Base-by-base conservation (phyloP, 2,888 invertebrate species). In the Eristalinus aeneus region DNA sequence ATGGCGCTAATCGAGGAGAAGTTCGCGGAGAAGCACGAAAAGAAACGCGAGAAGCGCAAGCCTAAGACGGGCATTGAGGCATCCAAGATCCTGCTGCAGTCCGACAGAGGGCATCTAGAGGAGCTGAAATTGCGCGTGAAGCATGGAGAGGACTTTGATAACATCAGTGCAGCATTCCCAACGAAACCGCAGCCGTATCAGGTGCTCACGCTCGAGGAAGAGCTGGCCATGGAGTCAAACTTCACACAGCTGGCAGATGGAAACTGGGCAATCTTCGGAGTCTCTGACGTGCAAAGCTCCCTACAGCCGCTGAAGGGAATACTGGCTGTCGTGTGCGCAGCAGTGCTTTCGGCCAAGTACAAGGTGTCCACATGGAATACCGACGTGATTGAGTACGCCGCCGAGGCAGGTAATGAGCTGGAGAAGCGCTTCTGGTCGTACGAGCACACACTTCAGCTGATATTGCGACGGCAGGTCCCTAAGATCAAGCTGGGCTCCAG, bases 171-270 rank as follows among this genome's bases (percentile, higher is more conserved):
- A 71, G 93, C 92, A 78, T 91, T 92, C 83, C 93, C 92, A 0
- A 89, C 91, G 1, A 93, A 93, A 0, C 90, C 93, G 0, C 93
- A 93, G 72, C 5, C 85, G 2, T 80, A 88, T 1, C 89, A 90
- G 0, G 61, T 88, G 12, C 84, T 91, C 1, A 91, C 93, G 0
- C 89, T 93, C 0, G 92, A 93, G 1, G 91, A 94, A 63, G 95
- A 96, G 88, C 90, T 95, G 8, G 88, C 90, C 0, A 93, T 94
- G 61, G 94, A 93, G 0, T 93, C 92, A 77, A 95, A 95, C 89
- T 96, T 95, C 88, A 92, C 93, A 65, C 90, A 92, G 20, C 90
- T 95, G 54, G 95, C 95, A 0, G 95, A 95, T 88, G 93, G 93
- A 5, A 89, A 89, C 1, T 94, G 95, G 90, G 94, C 95, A 16